Evolutionary conservation across 1,140 invertebrate species (phyloP).

Genomic region (Dryas iulia): DNA sequence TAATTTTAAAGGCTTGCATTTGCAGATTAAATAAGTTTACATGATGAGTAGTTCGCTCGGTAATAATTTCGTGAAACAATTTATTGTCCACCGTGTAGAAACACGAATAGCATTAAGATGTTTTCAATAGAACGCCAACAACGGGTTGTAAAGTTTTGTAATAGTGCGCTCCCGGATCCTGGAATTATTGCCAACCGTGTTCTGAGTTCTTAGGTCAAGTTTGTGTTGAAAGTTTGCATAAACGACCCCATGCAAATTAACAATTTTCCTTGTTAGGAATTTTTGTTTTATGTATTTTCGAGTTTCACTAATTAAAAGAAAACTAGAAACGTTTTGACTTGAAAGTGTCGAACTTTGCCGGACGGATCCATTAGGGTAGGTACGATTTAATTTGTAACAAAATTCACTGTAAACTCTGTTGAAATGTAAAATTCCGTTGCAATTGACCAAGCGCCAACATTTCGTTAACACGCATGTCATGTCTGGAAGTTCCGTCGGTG

Average conservation of each 20-base stretch:
- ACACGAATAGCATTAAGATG: slow-evolving; percentile 72
- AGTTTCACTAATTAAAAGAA: slow-evolving; percentile 54
- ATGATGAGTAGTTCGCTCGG: slow-evolving; percentile 60
- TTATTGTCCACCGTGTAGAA: slow-evolving; percentile 69
- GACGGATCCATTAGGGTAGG: slow-evolving; percentile 43
- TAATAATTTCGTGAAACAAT: slow-evolving; percentile 46
- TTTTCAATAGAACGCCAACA: slow-evolving; percentile 76
- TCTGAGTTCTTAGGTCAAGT: slow-evolving; percentile 76
- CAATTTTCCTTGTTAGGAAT: slow-evolving; percentile 53
- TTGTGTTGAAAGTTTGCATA: slow-evolving; percentile 68
- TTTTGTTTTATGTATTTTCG: slow-evolving; percentile 52
- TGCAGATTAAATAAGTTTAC: slow-evolving; percentile 74
- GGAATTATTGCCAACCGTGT: slow-evolving; percentile 75
- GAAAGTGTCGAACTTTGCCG: slow-evolving; percentile 29
- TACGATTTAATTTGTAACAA: slow-evolving; percentile 58
- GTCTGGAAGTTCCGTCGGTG: slow-evolving; percentile 71
- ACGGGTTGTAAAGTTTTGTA: slow-evolving; percentile 73
- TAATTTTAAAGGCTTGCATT: slow-evolving; percentile 59
- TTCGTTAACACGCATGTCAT: slow-evolving; percentile 76
- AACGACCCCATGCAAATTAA: slow-evolving; percentile 67
- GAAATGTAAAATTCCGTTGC: slow-evolving; percentile 46
- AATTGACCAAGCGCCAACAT: slow-evolving; percentile 71
- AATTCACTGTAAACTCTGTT: slow-evolving; percentile 54
- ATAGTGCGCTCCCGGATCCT: slow-evolving; percentile 68
- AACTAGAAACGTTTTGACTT: slow-evolving; percentile 40